Evolutionary conservation across 2,888 invertebrate genomes (phyloP).

Genomic region (Brachycybe producta): DNA sequence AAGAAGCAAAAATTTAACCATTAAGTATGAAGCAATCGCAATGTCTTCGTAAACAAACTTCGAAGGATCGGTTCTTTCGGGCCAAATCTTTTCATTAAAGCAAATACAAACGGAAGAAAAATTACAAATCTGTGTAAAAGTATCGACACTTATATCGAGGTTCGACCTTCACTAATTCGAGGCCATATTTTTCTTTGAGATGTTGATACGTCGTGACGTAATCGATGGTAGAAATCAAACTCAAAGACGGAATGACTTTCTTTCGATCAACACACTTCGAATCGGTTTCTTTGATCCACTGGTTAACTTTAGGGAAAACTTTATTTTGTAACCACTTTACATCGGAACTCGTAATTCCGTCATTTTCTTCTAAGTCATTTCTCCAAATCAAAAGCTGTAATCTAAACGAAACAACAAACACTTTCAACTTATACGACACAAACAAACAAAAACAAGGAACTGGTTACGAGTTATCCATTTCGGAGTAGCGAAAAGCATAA

Average conservation of each 20-base stretch:
- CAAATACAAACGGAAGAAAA: slow-evolving; percentile 31
- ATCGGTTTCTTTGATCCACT: slow-evolving; percentile 27
- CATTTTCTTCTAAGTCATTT: not conserved
- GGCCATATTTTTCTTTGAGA: slow-evolving; percentile 65
- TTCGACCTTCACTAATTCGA: slow-evolving; percentile 57
- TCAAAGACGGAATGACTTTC: slow-evolving; percentile 42
- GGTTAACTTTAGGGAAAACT: slow-evolving; percentile 28
- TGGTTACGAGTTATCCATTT: too few relatives aligned
- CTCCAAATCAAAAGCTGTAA: not conserved
- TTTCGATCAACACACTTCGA: slow-evolving; percentile 18
- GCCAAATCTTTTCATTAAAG: too few relatives aligned
- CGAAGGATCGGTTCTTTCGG: slow-evolving; percentile 79
- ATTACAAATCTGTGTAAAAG: slow-evolving; percentile 13
- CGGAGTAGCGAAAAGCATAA: too few relatives aligned
- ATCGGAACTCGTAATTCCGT: not conserved
- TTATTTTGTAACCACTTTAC: slow-evolving; percentile 27
- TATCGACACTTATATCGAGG: too few relatives aligned
- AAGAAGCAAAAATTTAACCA: slow-evolving; percentile 32
- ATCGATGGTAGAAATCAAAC: slow-evolving; percentile 45
- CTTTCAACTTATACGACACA: too few relatives aligned
- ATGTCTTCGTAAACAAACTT: slow-evolving; percentile 96
- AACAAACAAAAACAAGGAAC: too few relatives aligned
- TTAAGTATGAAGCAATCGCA: slow-evolving; percentile 77
- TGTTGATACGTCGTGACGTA: slow-evolving; percentile 58
- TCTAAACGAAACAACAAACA: not conserved